Evolutionary conservation across 2,113 vertebrate species (phyloP).

Genomic region (rabbit (Oryctolagus cuniculus)): DNA sequence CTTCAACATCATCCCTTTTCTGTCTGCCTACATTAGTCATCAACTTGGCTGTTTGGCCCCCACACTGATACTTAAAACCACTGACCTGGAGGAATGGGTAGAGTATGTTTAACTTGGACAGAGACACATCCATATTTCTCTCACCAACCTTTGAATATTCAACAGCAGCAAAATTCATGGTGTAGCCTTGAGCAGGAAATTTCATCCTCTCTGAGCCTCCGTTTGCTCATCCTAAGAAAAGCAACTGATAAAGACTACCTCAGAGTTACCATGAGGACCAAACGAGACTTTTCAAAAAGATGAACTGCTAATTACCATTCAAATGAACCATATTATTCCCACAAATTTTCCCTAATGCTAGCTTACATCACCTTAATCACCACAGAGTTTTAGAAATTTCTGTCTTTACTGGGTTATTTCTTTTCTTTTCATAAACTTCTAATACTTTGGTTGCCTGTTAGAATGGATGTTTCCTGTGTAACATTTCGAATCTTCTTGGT

Average conservation of each 20-base stretch:
- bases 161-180: neutral
- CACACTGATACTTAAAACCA: neutral
- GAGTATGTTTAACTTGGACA: neutral
- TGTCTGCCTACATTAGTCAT: neutral
- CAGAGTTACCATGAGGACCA: neutral
- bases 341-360: constrained; percentile 18
- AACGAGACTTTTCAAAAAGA: constrained; percentile 51
- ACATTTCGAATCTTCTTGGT: neutral
- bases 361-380: neutral
- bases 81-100: neutral
- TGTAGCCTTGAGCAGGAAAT: neutral
- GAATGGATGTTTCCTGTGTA: neutral
- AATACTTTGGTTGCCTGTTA: neutral
- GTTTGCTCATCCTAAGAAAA: neutral
- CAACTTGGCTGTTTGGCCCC: neutral
- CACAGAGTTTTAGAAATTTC: neutral
- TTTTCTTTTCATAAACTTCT: neutral
- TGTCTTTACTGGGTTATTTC: neutral
- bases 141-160: neutral
- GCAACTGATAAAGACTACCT: neutral
- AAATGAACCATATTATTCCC: neutral
- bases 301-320: neutral
- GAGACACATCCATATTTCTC: neutral
- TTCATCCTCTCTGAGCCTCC: neutral
- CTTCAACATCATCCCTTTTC: neutral